phyloP scores from a whole-genome alignment of 2,797 vertebrate species.

The Dryobates pubescens region DNA sequence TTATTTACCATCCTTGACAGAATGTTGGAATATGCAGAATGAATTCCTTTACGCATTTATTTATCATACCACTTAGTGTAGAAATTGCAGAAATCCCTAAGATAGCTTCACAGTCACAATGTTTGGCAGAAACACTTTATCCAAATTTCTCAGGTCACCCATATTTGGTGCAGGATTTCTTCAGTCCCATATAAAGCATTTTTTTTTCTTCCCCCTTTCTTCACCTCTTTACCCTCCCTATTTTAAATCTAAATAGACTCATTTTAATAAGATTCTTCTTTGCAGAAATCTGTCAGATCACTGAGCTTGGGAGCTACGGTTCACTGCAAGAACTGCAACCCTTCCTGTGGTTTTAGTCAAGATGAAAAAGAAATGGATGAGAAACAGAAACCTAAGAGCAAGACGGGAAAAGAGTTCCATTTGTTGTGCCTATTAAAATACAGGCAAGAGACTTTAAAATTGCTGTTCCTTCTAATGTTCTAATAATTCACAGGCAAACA shows the following conservation, averaged over 20 bases:
- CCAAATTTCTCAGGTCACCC: neutral
- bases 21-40: neutral
- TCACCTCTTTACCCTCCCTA: neutral
- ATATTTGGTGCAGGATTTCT: neutral
- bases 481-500: neutral
- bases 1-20: conserved; percentile 12
- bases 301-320: neutral
- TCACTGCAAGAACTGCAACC: neutral
- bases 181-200: neutral
- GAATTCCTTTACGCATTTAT: neutral
- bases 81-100: neutral
- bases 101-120: neutral
- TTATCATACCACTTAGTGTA: neutral
- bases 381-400: neutral
- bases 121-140: neutral
- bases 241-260: neutral
- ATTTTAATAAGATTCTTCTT: neutral
- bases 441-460: neutral
- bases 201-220: neutral
- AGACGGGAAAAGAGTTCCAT: neutral
- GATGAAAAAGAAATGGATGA: neutral
- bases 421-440: neutral
- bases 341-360: neutral
- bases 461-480: neutral
- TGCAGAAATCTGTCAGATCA: neutral